Evolutionary conservation across 1,140 invertebrate genomes (phyloP).

Genomic region (Archegozetes longisetosus): DNA sequence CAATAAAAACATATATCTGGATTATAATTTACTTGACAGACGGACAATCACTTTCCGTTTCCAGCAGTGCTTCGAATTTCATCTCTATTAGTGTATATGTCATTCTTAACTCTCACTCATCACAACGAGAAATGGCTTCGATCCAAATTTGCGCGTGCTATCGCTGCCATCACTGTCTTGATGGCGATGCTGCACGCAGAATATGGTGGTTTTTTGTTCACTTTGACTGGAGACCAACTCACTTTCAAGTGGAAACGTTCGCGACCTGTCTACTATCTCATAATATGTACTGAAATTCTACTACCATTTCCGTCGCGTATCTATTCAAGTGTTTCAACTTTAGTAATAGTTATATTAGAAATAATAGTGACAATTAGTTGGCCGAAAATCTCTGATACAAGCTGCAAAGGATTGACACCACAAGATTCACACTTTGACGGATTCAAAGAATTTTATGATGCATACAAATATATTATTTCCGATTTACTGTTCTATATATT

Average conservation of each 20-base stretch:
- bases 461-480: neutral
- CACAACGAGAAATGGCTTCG: conserved; percentile 1
- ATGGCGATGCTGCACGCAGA: conserved; percentile 9
- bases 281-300: conserved; percentile 11
- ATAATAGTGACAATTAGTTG: neutral
- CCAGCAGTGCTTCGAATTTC: neutral
- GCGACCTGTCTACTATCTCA: conserved; percentile 12
- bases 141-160: neutral
- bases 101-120: neutral
- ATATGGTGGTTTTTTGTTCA: conserved; percentile 1
- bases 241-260: neutral
- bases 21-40: too few relatives aligned
- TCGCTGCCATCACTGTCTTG: conserved; percentile 3
- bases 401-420: neutral
- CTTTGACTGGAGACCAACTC: neutral
- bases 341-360: neutral
- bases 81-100: conserved; percentile 9
- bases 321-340: conserved; percentile 3
- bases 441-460: neutral
- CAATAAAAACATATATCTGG: too few relatives aligned
- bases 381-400: neutral
- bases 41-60: conserved; percentile 21
- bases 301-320: conserved; percentile 10
- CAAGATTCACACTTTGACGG: neutral
- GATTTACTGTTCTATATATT: conserved; percentile 57